Evolutionary conservation across 1,140 invertebrate genomes (phyloP).

Genomic region (Rhopalosiphum padi): DNA sequence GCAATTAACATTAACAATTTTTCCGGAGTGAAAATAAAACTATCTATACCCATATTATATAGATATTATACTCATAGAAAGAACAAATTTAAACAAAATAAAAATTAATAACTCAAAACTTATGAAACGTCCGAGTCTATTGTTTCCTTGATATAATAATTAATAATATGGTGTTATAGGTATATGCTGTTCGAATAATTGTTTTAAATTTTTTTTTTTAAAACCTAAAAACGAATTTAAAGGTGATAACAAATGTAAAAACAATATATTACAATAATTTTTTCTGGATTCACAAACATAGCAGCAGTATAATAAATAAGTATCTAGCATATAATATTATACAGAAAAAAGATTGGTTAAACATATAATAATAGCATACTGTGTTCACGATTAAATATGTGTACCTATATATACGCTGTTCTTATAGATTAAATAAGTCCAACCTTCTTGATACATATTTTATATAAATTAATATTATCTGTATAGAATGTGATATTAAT

Average conservation of each 20-base stretch:
- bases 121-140: neutral
- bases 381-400: no score
- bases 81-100: neutral
- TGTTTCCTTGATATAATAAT: no score
- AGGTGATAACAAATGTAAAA: neutral
- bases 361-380: neutral
- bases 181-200: neutral
- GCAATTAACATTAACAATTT: neutral
- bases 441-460: neutral
- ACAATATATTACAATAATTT: neutral
- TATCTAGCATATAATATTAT: neutral
- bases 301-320: neutral
- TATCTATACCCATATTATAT: no score
- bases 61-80: neutral
- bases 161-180: neutral
- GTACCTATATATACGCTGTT: no score
- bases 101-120: constrained; percentile 22
- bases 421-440: neutral
- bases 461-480: neutral
- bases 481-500: neutral
- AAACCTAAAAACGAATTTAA: no score
- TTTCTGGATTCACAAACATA: neutral
- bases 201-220: no score
- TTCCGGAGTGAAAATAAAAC: neutral
- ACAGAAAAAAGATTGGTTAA: neutral